Evolutionary conservation across 2,113 vertebrate species (phyloP), one percentile per base, ranked within the genome.

Genomic region (Agelaius phoeniceus): DNA sequence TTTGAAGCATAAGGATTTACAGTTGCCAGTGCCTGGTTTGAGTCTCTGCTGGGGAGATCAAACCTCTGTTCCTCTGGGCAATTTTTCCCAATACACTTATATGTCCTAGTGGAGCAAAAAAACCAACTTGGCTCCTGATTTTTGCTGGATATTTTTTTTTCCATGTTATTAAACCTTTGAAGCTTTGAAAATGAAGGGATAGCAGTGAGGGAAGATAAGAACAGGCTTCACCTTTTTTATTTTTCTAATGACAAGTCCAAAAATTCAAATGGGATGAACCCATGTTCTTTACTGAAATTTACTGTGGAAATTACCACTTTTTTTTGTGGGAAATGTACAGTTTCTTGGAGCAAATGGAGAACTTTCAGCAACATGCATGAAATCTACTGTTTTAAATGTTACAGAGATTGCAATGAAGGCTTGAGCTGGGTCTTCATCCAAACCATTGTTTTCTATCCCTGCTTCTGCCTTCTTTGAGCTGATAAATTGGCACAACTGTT

Each of bases 21-120:
- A 49, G 10, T 46, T 69, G 16, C 39, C 51, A 15, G 33, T 78
- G 30, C 37, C 58, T 58, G n/a, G 37, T 55, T 35, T 76, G 58
- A 27, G 16, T 57, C 23, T 75, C 58, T 82, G 12, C 14, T 0
- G 0, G 7, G 30, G 7, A 81, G 9, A 87, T 28, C 0, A 0
- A 78, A 41, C 30, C 41, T 94, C 59, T 72, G 8, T 18, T 80
- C 20, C 43, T 62, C 48, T 73, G 35, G 21, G 21, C 10, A 65
- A 6, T 55, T 79, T 76, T 75, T 74, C 28, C 57, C 37, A 23
- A 2, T n/a, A 21, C 9, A 3, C 7, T 69, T 89, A 6, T 3
- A 30, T 94, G 69, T 93, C 74, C 49, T 37, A 59, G 35, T 43
- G 16, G 35, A 28, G 30, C 20, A 77, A 91, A 95, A 35, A 35